These are phyloP conservation scores for Ormyrus labotus DNA, from an alignment of 2,888 invertebrate species.

Conservation along the genomic window DNA sequence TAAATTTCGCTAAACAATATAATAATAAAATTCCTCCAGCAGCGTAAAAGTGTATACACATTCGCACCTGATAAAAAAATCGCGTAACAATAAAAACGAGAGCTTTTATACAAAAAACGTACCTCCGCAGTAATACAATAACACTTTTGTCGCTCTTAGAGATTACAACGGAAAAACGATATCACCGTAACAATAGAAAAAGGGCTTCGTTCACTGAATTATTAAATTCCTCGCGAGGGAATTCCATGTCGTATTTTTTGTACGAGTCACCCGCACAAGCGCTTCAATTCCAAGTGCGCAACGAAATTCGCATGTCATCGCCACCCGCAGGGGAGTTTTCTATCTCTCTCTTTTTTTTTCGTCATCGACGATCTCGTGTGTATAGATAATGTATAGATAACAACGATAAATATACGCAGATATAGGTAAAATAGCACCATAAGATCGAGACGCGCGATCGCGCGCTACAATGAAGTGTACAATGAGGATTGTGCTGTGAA, in stretches of 20 bases:
- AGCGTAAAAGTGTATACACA: conserved; percentile 32
- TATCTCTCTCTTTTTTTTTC: too few species aligned
- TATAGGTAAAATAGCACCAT: conserved; percentile 53
- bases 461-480: neutral
- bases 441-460: conserved; percentile 24
- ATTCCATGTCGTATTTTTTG: conserved; percentile 15
- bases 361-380: conserved; percentile 16
- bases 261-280: conserved; percentile 32
- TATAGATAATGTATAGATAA: conserved; percentile 46
- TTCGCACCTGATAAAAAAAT: conserved; percentile 34
- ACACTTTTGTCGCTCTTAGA: conserved; percentile 21
- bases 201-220: neutral
- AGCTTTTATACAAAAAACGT: conserved; percentile 20
- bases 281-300: conserved; percentile 54
- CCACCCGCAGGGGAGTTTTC: conserved; percentile 37
- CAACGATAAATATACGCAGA: conserved; percentile 46
- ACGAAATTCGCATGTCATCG: conserved; percentile 27
- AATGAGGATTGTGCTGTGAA: conserved; percentile 41
- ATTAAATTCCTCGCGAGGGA: conserved; percentile 15
- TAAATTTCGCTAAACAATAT: neutral
- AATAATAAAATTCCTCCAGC: conserved; percentile 37
- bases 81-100: conserved; percentile 34
- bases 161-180: conserved; percentile 22
- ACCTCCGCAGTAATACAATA: conserved; percentile 4
- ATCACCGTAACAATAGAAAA: conserved; percentile 38